Percentiles rank a stretch among this genome's conserved stretches.
These are phyloP conservation scores for Argyresthia albistria DNA, from an alignment of 2,888 invertebrate species.

Conservation along the genomic window DNA sequence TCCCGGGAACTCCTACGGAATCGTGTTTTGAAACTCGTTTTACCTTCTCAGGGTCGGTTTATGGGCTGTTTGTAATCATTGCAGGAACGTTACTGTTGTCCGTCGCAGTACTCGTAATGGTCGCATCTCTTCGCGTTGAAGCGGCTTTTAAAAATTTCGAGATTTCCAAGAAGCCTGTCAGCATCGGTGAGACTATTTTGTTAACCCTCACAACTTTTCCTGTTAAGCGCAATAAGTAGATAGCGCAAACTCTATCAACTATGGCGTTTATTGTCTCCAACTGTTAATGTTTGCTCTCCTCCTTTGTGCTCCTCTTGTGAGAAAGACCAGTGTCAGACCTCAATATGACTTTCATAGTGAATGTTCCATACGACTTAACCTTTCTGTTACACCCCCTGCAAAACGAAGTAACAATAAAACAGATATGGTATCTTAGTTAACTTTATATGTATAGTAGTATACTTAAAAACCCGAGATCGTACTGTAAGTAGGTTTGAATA, in stretches of 20 bases:
- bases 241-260: no score
- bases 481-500: no score
- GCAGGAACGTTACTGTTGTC: slow-evolving; percentile 4
- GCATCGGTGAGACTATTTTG: slow-evolving; percentile 38
- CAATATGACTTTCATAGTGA: no score
- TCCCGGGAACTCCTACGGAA: slow-evolving; percentile 13
- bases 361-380: background rate
- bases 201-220: background rate
- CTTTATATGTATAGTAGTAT: no score
- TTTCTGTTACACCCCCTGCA: background rate
- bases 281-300: no score
- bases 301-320: no score
- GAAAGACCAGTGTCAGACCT: no score
- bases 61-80: slow-evolving; percentile 3
- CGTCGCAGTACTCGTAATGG: slow-evolving; percentile 16
- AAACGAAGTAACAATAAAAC: background rate
- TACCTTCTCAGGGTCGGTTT: slow-evolving; percentile 9
- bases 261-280: no score
- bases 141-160: slow-evolving; percentile 49
- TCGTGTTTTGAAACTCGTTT: slow-evolving; percentile 19
- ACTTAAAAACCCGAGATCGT: no score
- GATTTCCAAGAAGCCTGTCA: slow-evolving; percentile 38
- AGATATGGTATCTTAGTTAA: no score
- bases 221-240: background rate
- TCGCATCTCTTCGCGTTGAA: slow-evolving; percentile 24